phyloP scores from a whole-genome alignment of 2,888 invertebrate genomes.

The Cyclophora albipunctata region DNA sequence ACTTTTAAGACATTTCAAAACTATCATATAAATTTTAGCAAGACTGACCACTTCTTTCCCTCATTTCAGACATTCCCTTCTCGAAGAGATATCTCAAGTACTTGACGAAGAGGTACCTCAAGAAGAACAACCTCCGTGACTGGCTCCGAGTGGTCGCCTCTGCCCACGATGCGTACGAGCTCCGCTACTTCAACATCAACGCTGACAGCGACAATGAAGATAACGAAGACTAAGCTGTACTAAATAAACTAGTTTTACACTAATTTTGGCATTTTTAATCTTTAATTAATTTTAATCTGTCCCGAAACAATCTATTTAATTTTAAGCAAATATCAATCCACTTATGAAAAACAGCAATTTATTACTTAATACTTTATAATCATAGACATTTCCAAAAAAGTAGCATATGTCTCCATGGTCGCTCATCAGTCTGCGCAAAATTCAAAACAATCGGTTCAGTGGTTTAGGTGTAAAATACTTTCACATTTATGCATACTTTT shows the following conservation, averaged over 20 bases:
- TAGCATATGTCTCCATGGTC: too few relatives aligned
- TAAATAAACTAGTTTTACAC: conserved; percentile 63
- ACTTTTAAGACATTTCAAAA: too few relatives aligned
- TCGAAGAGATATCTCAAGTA: conserved; percentile 97
- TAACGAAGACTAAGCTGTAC: conserved; percentile 84
- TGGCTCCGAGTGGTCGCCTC: conserved; percentile 99
- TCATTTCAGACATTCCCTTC: conserved; percentile 78
- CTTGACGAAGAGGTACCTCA: conserved; percentile 99
- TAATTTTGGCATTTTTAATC: conserved; percentile 19
- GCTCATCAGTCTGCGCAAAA: too few relatives aligned
- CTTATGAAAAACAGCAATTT: neutral
- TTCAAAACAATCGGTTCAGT: too few relatives aligned
- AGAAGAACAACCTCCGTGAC: conserved; percentile 99
- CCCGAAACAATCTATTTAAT: too few relatives aligned
- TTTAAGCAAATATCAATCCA: too few relatives aligned
- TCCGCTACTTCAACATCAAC: conserved; percentile 99
- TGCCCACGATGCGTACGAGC: conserved; percentile 96
- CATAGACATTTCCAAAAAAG: neutral
- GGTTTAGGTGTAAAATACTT: too few relatives aligned
- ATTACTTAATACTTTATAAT: neutral
- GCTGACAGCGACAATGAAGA: conserved; percentile 86
- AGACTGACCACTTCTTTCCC: neutral
- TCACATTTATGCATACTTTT: too few relatives aligned
- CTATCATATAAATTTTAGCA: too few relatives aligned
- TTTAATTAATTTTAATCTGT: too few relatives aligned